A percentile compares a stretch with the other conserved stretches of the same genome.
Evolutionary conservation across 2,113 vertebrate species (phyloP).

Genomic region (Garra rufa): DNA sequence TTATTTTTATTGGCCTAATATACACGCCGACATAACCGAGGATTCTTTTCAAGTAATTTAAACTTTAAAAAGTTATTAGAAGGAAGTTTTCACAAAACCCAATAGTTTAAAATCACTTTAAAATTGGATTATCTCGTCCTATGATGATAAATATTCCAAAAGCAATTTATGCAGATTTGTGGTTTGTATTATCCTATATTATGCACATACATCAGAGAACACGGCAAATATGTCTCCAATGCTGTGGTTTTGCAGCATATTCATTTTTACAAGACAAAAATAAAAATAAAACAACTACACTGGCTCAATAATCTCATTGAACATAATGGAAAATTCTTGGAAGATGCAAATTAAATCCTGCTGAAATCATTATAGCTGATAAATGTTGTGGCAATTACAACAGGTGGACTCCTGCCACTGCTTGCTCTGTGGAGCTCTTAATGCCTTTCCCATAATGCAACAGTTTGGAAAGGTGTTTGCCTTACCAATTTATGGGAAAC

Average conservation of each 20-base stretch:
- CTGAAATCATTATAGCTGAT: slow-evolving; percentile 29
- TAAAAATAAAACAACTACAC: slow-evolving; percentile 23
- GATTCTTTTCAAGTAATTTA: neutral
- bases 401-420: slow-evolving; percentile 20
- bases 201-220: slow-evolving; percentile 17
- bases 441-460: neutral
- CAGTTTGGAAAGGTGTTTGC: slow-evolving; percentile 1
- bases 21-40: neutral
- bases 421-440: slow-evolving; percentile 19
- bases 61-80: neutral
- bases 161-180: slow-evolving; percentile 23
- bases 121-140: slow-evolving; percentile 7
- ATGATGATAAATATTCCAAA: slow-evolving; percentile 11
- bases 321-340: slow-evolving; percentile 41
- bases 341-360: slow-evolving; percentile 43
- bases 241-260: slow-evolving; percentile 4
- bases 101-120: neutral
- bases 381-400: slow-evolving; percentile 24
- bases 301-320: slow-evolving; percentile 38
- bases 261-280: slow-evolving; percentile 35
- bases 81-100: slow-evolving; percentile 18
- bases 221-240: slow-evolving; percentile 9
- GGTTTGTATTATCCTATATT: slow-evolving; percentile 26
- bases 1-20: neutral
- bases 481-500: slow-evolving; percentile 3